Conservation (phyloP, 2,113 vertebrate species). For the Fregata magnificens region DNA sequence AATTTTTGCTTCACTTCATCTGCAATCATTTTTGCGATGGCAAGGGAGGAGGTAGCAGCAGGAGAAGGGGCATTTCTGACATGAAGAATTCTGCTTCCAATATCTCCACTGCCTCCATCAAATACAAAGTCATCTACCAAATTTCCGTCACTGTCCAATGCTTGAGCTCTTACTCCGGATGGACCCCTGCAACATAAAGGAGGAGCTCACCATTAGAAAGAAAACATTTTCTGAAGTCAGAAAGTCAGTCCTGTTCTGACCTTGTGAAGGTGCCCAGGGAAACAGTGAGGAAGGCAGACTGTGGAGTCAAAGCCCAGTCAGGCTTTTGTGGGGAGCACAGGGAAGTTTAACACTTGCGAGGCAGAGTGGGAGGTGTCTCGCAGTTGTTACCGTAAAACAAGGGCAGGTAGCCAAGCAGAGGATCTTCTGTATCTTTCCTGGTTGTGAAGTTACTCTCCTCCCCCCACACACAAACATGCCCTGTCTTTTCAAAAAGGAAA, state of each 20-base stretch:
- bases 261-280: background rate
- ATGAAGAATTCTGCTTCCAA: conserved; percentile 86
- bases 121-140: conserved; percentile 96
- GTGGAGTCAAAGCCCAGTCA: background rate
- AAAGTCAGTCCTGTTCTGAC: background rate
- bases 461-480: background rate
- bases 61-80: conserved; percentile 96
- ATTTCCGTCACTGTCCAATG: conserved; percentile 85
- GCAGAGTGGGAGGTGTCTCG: background rate
- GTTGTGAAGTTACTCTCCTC: background rate
- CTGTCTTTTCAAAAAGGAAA: background rate
- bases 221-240: rapidly evolving
- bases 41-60: conserved; percentile 93
- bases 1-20: conserved; percentile 85
- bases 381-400: background rate
- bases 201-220: background rate
- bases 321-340: background rate
- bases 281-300: background rate
- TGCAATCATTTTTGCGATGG: conserved; percentile 88
- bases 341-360: background rate
- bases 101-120: conserved; percentile 83
- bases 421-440: background rate
- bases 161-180: conserved; percentile 91
- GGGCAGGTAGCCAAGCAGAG: background rate
- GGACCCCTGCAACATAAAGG: conserved; percentile 81